Conservation (phyloP, 64 coral and sea anemone species). For the Astreopora myriophthalma region DNA sequence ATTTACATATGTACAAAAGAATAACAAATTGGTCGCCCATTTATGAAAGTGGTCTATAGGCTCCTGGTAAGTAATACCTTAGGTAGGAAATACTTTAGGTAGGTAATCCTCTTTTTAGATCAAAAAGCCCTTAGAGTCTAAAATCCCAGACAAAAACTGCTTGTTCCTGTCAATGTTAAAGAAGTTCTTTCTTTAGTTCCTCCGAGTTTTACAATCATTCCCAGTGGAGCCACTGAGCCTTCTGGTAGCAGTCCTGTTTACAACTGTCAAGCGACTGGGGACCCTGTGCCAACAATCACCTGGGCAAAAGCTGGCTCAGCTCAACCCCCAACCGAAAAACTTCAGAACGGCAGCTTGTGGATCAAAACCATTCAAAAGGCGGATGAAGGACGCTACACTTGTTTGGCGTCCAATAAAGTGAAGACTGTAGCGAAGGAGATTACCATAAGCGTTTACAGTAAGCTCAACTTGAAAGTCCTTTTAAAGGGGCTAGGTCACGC, state of each 20-base stretch:
- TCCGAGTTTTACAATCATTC: slow-evolving; percentile 40
- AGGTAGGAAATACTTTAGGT: too few relatives aligned
- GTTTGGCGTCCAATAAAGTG: slow-evolving; percentile 28
- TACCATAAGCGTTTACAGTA: slow-evolving; percentile 57
- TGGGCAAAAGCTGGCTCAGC: slow-evolving; percentile 17
- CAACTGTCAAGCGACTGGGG: slow-evolving; percentile 47
- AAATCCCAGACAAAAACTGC: too few relatives aligned
- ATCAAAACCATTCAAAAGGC: slow-evolving; percentile 18
- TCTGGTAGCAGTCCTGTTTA: slow-evolving; percentile 38
- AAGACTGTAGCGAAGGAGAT: slow-evolving; percentile 11
- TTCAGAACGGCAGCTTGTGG: slow-evolving; percentile 46
- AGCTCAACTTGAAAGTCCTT: not conserved
- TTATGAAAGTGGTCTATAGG: too few relatives aligned
- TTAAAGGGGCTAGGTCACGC: too few relatives aligned
- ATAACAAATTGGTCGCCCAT: too few relatives aligned
- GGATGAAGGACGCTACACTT: slow-evolving; percentile 36
- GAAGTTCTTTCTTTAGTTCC: slow-evolving; percentile 34
- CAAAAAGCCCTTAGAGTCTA: too few relatives aligned
- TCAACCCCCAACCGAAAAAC: not conserved
- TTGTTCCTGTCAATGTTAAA: not conserved
- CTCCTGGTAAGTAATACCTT: too few relatives aligned
- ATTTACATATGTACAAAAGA: too few relatives aligned
- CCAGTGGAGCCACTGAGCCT: slow-evolving; percentile 23
- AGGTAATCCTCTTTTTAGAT: too few relatives aligned
- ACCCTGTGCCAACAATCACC: slow-evolving; percentile 40